Evolutionary conservation across 2,113 vertebrate species (phyloP).

Genomic region (Brevimyrus niger): DNA sequence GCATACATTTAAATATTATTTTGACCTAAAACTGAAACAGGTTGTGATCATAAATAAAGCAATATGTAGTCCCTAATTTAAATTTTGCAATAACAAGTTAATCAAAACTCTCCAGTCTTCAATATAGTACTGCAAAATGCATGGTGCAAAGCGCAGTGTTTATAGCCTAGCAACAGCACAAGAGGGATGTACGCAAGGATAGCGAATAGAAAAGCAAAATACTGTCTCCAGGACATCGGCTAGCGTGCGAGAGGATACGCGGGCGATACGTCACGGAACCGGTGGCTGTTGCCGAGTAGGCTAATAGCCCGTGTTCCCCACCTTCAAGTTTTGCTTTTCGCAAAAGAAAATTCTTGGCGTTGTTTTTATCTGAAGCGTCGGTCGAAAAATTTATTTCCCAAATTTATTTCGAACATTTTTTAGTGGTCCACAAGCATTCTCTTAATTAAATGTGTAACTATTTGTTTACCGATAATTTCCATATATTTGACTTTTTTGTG

Average conservation of each 20-base stretch:
- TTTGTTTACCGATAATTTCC: not conserved
- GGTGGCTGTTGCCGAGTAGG: constrained; percentile 72
- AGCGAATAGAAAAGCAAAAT: constrained; percentile 70
- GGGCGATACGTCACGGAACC: constrained; percentile 60
- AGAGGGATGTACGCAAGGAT: constrained; percentile 44
- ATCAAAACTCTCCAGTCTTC: not conserved
- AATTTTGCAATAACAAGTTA: not conserved
- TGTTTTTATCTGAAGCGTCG: not conserved
- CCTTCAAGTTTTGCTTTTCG: constrained; percentile 5
- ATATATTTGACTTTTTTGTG: not conserved
- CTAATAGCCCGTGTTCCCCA: constrained; percentile 36
- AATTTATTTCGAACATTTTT: not conserved
- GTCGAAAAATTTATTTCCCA: too few species aligned
- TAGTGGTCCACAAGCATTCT: not conserved
- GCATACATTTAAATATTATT: not conserved
- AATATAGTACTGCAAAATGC: constrained; percentile 42
- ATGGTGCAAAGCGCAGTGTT: constrained; percentile 47
- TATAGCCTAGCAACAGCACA: constrained; percentile 71
- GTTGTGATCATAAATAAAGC: not conserved
- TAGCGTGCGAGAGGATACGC: constrained; percentile 65
- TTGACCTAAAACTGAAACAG: not conserved
- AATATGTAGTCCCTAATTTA: not conserved
- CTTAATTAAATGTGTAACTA: not conserved
- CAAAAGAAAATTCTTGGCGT: not conserved
- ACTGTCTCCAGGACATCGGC: constrained; percentile 70